Evolutionary conservation across 2,113 vertebrate genomes (phyloP).

Genomic region (Scortum barcoo): DNA sequence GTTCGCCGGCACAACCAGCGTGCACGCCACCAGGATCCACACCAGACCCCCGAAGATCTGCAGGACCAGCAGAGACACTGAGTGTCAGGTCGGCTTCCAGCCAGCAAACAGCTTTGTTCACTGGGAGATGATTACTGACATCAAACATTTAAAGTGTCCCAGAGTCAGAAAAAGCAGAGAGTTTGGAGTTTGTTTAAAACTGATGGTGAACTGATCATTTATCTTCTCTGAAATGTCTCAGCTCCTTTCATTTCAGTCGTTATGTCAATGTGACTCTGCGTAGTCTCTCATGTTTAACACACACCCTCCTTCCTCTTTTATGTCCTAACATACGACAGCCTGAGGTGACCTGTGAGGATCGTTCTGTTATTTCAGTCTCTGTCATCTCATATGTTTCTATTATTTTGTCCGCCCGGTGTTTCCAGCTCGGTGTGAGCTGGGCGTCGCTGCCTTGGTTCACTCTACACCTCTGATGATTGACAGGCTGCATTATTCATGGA

Average conservation of each 20-base stretch:
- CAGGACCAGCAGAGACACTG: background rate
- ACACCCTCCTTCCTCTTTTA: too few species aligned
- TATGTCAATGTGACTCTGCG: too few species aligned
- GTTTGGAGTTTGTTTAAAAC: too few species aligned
- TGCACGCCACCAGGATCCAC: conserved; percentile 87
- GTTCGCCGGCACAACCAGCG: conserved; percentile 70
- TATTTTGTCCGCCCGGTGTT: conserved; percentile 14
- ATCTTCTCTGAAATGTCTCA: too few species aligned
- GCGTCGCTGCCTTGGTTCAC: conserved; percentile 12
- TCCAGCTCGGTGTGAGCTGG: background rate
- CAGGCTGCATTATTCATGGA: conserved; percentile 60
- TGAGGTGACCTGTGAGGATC: too few species aligned
- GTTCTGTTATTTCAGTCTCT: background rate
- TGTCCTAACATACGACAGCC: too few species aligned
- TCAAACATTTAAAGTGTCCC: too few species aligned
- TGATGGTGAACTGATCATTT: too few species aligned
- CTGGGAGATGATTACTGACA: background rate
- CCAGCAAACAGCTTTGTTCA: too few species aligned
- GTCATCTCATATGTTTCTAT: background rate
- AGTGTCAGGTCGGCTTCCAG: background rate
- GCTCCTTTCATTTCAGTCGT: too few species aligned
- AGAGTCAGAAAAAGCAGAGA: too few species aligned
- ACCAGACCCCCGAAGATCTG: conserved; percentile 88
- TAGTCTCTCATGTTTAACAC: too few species aligned
- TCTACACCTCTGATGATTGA: conserved; percentile 57